Base-by-base conservation (phyloP, 1,140 invertebrate genomes). In the Brachionus asplanchnoidis region DNA sequence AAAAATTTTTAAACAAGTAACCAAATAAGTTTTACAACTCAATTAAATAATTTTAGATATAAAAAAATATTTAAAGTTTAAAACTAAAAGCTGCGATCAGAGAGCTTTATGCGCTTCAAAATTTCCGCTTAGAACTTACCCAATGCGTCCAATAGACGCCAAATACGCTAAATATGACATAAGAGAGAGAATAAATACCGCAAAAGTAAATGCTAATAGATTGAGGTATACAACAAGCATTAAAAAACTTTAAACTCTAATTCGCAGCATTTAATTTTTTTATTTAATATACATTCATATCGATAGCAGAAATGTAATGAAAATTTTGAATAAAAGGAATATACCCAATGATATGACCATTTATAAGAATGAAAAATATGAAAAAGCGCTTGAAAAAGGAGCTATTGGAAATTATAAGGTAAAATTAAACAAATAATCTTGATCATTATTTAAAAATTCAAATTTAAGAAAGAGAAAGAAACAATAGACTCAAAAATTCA, bases 321-420 rank as follows among this genome's bases (percentile, higher is more conserved):
- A 65, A 82, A 17, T 84, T 46, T 53, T 68, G 46, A 50, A 46
- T 84, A 68, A 70, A 40, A 36, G 40, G 44, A 50, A 20, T 17
- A n/a, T 40, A 44, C 46, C 68, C 44, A 84, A 68, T 26, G 60
- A 70, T n/a, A 32, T 40, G n/a, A 44, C 23, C 5, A 23, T 84
- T 68, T 84, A 84, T 50, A 84, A 84, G 40, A 84, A 84, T 44
- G 60, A 84, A 70, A 53, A 84, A 36, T 70, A 28, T 36, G 60
- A 84, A 44, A 84, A 84, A 68, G 60, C 60, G n/a, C 28, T 50
- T 8, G 28, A 28, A 36, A 46, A 26, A 32, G 60, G 60, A 12
- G 46, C 36, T 36, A 14, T 84, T 53, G 82, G 20, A 2, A 6
- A 50, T 9, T 70, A 70, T n/a, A 84, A 84, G 20, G 60, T 68